Evolutionary conservation across 2,797 vertebrate species (phyloP).

Genomic region (Cuniculus paca): DNA sequence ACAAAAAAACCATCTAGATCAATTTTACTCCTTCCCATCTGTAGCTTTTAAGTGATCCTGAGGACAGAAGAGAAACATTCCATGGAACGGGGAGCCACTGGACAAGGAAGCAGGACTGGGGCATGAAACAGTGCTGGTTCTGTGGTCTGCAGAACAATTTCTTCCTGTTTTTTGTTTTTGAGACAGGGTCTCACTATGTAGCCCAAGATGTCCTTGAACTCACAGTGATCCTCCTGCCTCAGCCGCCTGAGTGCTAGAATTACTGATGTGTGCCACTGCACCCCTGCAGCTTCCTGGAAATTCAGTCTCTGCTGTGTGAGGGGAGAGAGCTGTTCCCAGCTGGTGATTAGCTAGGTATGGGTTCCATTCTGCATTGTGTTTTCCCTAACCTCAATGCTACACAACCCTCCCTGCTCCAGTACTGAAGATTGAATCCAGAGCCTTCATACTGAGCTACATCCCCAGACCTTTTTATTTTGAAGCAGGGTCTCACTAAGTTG

Average conservation of each 20-base stretch:
- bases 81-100: conserved; percentile 8
- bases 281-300: background rate
- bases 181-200: background rate
- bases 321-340: background rate
- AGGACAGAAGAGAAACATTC: conserved; percentile 51
- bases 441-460: background rate
- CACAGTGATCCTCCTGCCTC: background rate
- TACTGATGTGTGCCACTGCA: background rate
- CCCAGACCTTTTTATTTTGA: background rate
- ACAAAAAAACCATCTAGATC: background rate
- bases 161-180: background rate
- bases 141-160: background rate
- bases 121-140: background rate
- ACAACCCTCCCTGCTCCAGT: too few relatives aligned
- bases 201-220: background rate
- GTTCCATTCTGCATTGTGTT: background rate
- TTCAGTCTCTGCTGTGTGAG: background rate
- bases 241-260: background rate
- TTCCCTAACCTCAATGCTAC: background rate
- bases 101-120: background rate
- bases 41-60: conserved; percentile 52
- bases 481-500: background rate
- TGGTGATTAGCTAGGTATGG: background rate
- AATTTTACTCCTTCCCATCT: background rate
- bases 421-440: background rate